Percentiles rank a stretch among this genome's conserved stretches.
phyloP scores from a whole-genome alignment of 2,113 vertebrate species.

The Columba livia region DNA sequence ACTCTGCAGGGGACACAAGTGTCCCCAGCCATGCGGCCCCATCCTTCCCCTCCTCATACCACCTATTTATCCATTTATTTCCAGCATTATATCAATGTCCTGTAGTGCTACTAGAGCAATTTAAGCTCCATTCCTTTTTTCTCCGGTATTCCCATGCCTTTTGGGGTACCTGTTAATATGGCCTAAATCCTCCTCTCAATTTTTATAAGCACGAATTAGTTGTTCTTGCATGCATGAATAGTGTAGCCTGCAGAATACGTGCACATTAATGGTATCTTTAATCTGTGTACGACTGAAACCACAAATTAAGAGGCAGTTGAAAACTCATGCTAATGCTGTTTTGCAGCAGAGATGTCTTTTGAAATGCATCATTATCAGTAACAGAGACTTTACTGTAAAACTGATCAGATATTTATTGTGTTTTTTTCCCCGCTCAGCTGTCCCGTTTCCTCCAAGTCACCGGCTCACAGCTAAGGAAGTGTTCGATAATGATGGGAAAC shows the following conservation, averaged over 20 bases:
- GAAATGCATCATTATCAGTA: not conserved
- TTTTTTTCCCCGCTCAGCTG: conserved; percentile 77
- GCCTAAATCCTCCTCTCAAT: not conserved
- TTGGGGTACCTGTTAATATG: not conserved
- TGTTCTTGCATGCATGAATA: not conserved
- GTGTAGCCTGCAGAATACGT: not conserved
- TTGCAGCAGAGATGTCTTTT: not conserved
- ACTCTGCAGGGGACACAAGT: accelerated
- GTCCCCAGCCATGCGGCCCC: not conserved
- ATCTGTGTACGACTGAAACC: not conserved
- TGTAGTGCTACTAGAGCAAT: not conserved
- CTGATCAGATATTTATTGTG: not conserved
- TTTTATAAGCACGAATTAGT: not conserved
- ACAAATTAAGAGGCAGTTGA: not conserved
- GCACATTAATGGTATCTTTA: not conserved
- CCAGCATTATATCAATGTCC: not conserved
- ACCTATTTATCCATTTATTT: not conserved
- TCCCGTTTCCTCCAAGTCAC: conserved; percentile 97
- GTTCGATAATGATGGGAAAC: conserved; percentile 96
- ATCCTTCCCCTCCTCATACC: not conserved
- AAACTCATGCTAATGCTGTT: not conserved
- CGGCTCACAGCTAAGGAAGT: conserved; percentile 97
- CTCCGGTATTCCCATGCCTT: not conserved
- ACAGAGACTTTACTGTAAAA: not conserved
- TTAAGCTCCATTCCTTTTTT: not conserved